phyloP scores from a whole-genome alignment of 2,888 invertebrate species.

The Macrosoma leucophasiata region DNA sequence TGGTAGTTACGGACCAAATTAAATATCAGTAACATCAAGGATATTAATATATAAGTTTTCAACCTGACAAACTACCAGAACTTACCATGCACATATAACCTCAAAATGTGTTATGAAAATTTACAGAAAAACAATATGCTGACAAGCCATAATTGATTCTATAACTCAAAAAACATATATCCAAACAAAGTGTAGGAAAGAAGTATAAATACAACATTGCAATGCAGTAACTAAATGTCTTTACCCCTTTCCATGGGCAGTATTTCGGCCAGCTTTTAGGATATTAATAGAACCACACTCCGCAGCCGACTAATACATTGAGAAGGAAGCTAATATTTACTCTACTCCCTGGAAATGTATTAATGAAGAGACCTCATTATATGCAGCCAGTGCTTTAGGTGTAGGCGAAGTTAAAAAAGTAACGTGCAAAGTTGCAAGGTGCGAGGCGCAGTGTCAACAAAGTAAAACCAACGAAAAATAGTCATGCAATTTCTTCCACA shows the following conservation, averaged over 20 bases:
- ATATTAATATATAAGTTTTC: too few relatives aligned
- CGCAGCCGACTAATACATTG: conserved; percentile 43
- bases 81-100: too few relatives aligned
- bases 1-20: too few relatives aligned
- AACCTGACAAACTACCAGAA: too few relatives aligned
- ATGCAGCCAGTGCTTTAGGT: conserved; percentile 22
- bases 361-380: conserved; percentile 22
- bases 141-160: too few relatives aligned
- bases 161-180: too few relatives aligned
- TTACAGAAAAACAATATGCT: too few relatives aligned
- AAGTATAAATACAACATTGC: too few relatives aligned
- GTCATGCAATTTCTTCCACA: conserved; percentile 57
- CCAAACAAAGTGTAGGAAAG: too few relatives aligned
- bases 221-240: conserved; percentile 13
- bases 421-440: conserved; percentile 55
- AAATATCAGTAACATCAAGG: too few relatives aligned
- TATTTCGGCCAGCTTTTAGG: conserved; percentile 41
- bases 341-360: conserved; percentile 34
- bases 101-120: too few relatives aligned
- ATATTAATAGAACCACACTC: conserved; percentile 64
- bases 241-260: conserved; percentile 24
- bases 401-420: conserved; percentile 22
- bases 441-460: conserved; percentile 46
- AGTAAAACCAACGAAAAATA: conserved; percentile 33
- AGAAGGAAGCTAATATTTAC: conserved; percentile 37